A percentile compares a stretch with the other conserved stretches of the same genome.
These are phyloP conservation scores for Ceratothoa steindachneri DNA, from an alignment of 2,888 invertebrate genomes.

Conservation along the genomic window DNA sequence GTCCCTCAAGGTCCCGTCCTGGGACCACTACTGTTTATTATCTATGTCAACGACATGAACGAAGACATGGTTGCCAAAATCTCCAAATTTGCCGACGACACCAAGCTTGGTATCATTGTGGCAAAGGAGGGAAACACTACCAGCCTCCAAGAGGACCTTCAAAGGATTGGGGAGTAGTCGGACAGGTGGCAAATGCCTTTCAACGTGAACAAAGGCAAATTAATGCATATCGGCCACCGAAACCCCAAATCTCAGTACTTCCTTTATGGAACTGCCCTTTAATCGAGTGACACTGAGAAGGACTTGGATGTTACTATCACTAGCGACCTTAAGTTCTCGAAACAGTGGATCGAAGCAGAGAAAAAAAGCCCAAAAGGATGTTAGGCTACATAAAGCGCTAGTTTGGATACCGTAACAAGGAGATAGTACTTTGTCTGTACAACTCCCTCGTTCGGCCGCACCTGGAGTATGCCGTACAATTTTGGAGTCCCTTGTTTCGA, in stretches of 20 bases:
- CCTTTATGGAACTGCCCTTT: background rate
- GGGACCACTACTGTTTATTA: background rate
- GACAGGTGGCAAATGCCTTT: background rate
- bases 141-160: background rate
- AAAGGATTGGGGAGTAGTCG: background rate
- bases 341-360: background rate
- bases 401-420: background rate
- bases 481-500: background rate
- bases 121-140: background rate
- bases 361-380: background rate
- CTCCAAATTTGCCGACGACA: background rate
- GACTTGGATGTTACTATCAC: background rate
- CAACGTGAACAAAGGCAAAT: background rate
- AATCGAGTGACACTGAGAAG: background rate
- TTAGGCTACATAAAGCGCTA: background rate
- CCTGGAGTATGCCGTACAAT: background rate
- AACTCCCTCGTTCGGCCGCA: background rate
- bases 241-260: background rate
- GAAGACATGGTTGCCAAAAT: background rate
- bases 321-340: background rate
- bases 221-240: background rate
- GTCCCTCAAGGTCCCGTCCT: background rate
- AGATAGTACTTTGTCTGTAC: background rate
- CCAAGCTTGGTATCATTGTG: background rate
- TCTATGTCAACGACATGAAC: background rate